Evolutionary conservation across 2,113 vertebrate genomes (phyloP).

Genomic region (Pseudopipra pipra): DNA sequence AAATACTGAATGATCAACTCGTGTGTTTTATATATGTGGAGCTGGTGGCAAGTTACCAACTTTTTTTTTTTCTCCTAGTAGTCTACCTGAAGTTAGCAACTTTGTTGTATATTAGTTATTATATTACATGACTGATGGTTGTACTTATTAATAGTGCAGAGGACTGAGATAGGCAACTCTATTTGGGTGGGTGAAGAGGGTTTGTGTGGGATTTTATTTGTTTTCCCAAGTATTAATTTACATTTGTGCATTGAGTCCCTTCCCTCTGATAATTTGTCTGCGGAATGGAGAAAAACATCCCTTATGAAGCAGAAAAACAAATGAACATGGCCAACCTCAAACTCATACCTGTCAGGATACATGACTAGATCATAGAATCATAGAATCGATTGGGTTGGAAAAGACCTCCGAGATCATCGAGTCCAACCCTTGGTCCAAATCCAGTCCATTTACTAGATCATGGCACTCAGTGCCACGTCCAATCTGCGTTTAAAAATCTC

Average conservation of each 20-base stretch:
- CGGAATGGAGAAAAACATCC: not conserved
- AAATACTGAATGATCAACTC: not conserved
- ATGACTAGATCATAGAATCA: too few species aligned
- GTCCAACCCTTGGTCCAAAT: too few species aligned
- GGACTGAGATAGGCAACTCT: not conserved
- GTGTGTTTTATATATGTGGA: not conserved
- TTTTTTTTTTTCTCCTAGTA: not conserved
- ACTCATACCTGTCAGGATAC: not conserved
- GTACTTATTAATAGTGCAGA: not conserved
- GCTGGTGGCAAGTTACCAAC: not conserved
- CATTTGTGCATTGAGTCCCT: not conserved
- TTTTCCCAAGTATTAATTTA: not conserved
- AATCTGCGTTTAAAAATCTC: too few species aligned
- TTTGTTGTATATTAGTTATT: not conserved
- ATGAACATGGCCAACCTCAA: not conserved
- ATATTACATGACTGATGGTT: not conserved
- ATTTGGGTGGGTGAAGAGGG: not conserved
- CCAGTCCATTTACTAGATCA: too few species aligned
- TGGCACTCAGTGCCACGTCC: too few species aligned
- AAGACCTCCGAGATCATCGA: too few species aligned
- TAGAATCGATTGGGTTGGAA: too few species aligned
- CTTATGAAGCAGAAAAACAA: not conserved
- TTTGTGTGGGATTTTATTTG: not conserved
- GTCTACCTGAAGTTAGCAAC: not conserved
- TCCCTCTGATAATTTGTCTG: not conserved